A percentile compares a stretch with the other conserved stretches of the same genome.
Conservation (phyloP, 2,888 invertebrate genomes). For the Eremobia ochroleuca region DNA sequence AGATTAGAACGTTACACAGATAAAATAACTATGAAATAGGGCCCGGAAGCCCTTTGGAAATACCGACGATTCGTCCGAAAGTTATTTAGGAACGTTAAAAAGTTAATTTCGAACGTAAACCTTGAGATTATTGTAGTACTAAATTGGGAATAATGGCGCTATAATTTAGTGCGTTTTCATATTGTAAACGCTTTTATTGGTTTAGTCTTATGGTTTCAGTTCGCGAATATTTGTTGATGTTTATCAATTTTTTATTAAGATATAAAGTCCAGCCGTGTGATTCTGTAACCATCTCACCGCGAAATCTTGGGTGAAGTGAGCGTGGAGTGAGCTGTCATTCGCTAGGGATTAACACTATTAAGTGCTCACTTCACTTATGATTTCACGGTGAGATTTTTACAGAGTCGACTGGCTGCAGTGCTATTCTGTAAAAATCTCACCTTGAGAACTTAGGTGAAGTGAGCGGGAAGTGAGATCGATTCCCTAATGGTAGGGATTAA, state of each 20-base stretch:
- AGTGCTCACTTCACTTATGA: too few relatives aligned
- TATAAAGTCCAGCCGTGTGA: too few relatives aligned
- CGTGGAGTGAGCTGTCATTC: too few relatives aligned
- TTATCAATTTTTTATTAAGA: not conserved
- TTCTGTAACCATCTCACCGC: too few relatives aligned
- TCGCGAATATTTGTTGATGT: not conserved
- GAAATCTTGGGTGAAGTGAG: too few relatives aligned
- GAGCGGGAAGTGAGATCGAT: too few relatives aligned
- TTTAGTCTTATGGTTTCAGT: not conserved
- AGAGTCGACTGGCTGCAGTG: too few relatives aligned
- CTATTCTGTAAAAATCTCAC: too few relatives aligned
- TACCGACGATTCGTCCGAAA: conserved; percentile 39
- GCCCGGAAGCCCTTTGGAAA: conserved; percentile 24
- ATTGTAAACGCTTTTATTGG: conserved; percentile 7
- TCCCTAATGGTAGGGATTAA: too few relatives aligned
- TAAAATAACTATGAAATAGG: conserved; percentile 67
- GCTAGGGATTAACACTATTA: too few relatives aligned
- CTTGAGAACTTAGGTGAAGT: too few relatives aligned
- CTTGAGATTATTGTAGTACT: conserved; percentile 55
- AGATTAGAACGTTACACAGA: conserved; percentile 61
- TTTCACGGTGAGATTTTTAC: too few relatives aligned
- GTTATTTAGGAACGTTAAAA: conserved; percentile 55
- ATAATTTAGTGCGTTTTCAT: conserved; percentile 25
- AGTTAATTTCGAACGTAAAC: conserved; percentile 59
- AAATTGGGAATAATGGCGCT: conserved; percentile 34